Percentiles rank a stretch among this genome's conserved stretches.
phyloP scores from a whole-genome alignment of 2,888 invertebrate species.

The Dicyrtoma fusca region DNA sequence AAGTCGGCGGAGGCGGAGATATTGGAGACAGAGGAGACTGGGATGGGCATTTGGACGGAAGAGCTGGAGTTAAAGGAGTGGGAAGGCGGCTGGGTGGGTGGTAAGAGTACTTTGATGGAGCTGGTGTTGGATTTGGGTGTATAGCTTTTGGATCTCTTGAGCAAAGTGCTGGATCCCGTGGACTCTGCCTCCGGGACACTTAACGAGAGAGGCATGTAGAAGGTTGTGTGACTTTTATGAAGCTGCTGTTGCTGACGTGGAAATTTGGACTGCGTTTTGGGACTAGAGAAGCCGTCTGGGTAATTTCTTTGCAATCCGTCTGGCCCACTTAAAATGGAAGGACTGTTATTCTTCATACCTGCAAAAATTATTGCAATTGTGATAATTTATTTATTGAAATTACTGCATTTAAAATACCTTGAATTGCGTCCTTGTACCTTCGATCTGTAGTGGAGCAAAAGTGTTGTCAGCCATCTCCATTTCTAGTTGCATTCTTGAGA shows the following conservation, averaged over 20 bases:
- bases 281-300: background rate
- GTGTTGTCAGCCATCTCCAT: constrained; percentile 26
- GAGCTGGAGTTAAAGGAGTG: constrained; percentile 6
- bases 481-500: constrained; percentile 26
- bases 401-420: too few species aligned
- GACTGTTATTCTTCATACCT: too few species aligned
- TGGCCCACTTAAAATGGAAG: background rate
- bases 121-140: constrained; percentile 35
- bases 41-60: background rate
- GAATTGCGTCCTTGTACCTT: background rate
- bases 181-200: background rate
- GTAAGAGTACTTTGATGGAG: background rate
- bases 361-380: too few species aligned
- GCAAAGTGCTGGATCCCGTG: constrained; percentile 18
- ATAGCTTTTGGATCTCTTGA: constrained; percentile 54
- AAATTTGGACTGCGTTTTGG: constrained; percentile 7
- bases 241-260: constrained; percentile 4
- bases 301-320: too few species aligned
- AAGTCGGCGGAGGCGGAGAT: constrained; percentile 45
- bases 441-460: constrained; percentile 15
- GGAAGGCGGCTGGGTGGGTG: background rate
- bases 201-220: background rate
- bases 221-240: constrained; percentile 17
- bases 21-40: constrained; percentile 28
- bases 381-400: background rate